Percentiles rank a stretch among this genome's conserved stretches.
These are phyloP conservation scores for Limnephilus marmoratus DNA, from an alignment of 2,888 invertebrate species.

Conservation along the genomic window DNA sequence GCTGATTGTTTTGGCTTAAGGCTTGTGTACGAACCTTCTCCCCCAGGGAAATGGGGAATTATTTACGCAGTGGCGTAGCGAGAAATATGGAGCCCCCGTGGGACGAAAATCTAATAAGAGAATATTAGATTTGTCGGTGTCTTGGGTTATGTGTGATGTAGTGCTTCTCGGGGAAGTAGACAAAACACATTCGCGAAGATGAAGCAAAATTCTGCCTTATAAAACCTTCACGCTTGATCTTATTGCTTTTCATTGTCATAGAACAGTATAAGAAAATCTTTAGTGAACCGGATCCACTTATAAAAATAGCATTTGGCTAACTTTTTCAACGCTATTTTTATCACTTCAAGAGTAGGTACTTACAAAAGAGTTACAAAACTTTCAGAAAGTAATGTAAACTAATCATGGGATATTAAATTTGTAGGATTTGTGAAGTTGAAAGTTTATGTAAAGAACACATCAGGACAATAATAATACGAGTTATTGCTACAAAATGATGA, in stretches of 20 bases:
- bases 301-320: neutral
- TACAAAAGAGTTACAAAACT: too few relatives aligned
- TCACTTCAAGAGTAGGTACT: too few relatives aligned
- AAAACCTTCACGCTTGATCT: neutral
- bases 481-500: too few relatives aligned
- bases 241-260: neutral
- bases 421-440: too few relatives aligned
- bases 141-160: neutral
- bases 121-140: neutral
- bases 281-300: neutral
- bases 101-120: constrained; percentile 2
- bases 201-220: neutral
- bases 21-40: neutral
- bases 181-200: neutral
- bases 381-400: too few relatives aligned
- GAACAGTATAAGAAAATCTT: neutral
- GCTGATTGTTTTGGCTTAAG: constrained; percentile 12
- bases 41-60: neutral
- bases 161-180: neutral
- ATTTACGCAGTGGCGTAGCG: neutral
- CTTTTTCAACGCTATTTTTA: too few relatives aligned
- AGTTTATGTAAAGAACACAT: too few relatives aligned
- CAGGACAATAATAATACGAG: too few relatives aligned
- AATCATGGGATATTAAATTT: too few relatives aligned
- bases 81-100: neutral